These are phyloP conservation scores for Caenorhabditis becei DNA, from an alignment of 2,888 invertebrate species.

Conservation along the genomic window DNA sequence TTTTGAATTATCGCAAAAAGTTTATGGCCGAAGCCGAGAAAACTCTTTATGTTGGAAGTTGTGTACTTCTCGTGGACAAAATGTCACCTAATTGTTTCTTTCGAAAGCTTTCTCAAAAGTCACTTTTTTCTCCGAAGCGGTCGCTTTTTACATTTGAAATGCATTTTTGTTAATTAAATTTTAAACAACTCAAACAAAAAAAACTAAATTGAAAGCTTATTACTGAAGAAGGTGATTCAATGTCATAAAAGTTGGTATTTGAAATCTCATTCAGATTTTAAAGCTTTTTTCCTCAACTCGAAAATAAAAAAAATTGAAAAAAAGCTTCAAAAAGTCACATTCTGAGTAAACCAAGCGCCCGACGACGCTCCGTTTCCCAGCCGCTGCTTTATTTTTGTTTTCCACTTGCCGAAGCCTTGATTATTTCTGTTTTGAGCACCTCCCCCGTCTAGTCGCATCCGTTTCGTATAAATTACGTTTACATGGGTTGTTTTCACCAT, in stretches of 20 bases:
- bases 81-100: background rate
- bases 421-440: constrained; percentile 28
- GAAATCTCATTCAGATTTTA: too few relatives aligned
- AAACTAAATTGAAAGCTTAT: too few relatives aligned
- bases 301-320: background rate
- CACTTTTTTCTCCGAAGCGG: background rate
- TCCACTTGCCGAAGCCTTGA: background rate
- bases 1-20: background rate
- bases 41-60: background rate
- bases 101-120: background rate
- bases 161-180: too few relatives aligned
- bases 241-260: too few relatives aligned
- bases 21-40: background rate
- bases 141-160: too few relatives aligned
- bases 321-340: background rate
- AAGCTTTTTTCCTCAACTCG: background rate
- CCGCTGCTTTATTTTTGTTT: constrained; percentile 15
- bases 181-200: too few relatives aligned
- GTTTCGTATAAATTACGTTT: constrained; percentile 2
- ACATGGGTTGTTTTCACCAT: background rate
- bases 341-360: constrained; percentile 28
- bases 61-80: background rate
- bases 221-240: too few relatives aligned
- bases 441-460: constrained; percentile 11
- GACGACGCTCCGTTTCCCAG: constrained; percentile 37